Evolutionary conservation across 2,113 vertebrate genomes (phyloP).

Genomic region (Aldabrachelys gigantea): DNA sequence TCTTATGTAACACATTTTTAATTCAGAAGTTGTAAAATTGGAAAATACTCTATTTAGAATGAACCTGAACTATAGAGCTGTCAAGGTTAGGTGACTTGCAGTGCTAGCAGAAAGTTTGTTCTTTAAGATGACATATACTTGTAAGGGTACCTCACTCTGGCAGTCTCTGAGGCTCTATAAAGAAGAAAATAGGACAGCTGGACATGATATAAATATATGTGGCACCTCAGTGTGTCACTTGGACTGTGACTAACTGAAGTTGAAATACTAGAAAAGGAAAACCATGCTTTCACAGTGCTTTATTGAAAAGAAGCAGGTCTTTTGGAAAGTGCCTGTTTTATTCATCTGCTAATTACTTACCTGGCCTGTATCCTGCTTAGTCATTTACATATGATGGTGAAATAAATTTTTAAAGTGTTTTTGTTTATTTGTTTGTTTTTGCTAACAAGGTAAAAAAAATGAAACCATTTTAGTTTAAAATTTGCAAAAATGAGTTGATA

Average conservation of each 20-base stretch:
- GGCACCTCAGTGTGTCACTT: no score
- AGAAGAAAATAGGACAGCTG: no score
- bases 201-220: no score
- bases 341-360: neutral
- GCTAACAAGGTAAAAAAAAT: neutral
- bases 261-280: neutral
- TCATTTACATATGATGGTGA: no score
- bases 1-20: neutral
- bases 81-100: neutral
- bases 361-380: neutral
- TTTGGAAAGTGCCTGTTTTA: neutral
- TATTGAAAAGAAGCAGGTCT: rapidly evolving
- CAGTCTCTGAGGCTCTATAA: no score
- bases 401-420: no score
- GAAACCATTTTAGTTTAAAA: neutral
- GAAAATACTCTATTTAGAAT: neutral
- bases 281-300: neutral
- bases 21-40: neutral
- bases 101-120: no score
- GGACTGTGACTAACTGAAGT: neutral
- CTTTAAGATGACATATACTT: no score
- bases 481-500: neutral
- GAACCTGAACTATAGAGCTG: neutral
- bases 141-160: no score
- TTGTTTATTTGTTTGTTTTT: no score